Evolutionary conservation across 1,140 invertebrate genomes (phyloP), one percentile per base, ranked within the genome.

Genomic region (Hesperophylax magnus): DNA sequence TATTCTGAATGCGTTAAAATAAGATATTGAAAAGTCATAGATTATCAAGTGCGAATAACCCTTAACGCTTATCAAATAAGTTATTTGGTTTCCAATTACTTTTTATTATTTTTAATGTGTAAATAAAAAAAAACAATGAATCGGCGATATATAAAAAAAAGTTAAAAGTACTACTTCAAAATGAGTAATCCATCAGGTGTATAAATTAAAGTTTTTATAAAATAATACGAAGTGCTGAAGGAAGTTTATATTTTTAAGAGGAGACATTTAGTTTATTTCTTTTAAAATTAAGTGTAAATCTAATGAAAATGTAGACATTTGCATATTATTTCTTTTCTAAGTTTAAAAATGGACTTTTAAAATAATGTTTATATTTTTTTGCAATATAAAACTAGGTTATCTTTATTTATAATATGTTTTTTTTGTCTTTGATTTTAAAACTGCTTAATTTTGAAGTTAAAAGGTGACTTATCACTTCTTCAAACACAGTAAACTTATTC

Each of bases 21-120:
- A 39, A 8, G 34, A 60, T 60, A 60, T 60, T 20, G 56, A 60
- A 60, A 61, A 61, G 58, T 61, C 58, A 61, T 61, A 61, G 58
- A 61, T 20, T 61, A 61, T 61, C 20, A 61, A 22, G 18, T 24
- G 18, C 17, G 9, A 61, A 61, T 18, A 24, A 24, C 8, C 2
- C 15, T 47, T 14, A 61, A 61, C 22, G 14, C 56, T 18, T 60
- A 60, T 61, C 14, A 61, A 61, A 61, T 61, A 61, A 24, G 58
- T 61, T 61, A 61, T 61, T 24, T 61, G 18, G 58, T 61, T 22
- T 24, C 39, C 39, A 47, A 47, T 47, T 47, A 47, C 11, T 14
- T 61, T 11, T 61, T 61, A 61, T 61, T 24, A 61, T 22, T 61
- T 47, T 47, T 47, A 47, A 47, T 47, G 9, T 34, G 34, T 61